Evolutionary conservation across 2,797 vertebrate genomes (phyloP).

Genomic region (Acestrorhynchus altus): DNA sequence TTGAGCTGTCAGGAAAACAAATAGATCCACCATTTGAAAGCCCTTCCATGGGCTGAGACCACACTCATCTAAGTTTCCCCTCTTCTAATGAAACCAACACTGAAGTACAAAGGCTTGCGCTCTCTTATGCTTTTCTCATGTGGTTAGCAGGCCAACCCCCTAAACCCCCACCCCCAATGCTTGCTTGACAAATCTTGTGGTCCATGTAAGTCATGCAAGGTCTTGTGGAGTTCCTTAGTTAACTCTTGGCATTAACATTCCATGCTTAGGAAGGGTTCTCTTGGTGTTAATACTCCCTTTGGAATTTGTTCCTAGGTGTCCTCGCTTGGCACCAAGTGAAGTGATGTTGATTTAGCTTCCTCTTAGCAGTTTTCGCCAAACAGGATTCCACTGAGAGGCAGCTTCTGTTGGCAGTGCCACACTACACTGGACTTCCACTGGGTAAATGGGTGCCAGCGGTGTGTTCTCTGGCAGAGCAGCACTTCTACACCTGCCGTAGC

Average conservation of each 20-base stretch:
- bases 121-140: slow-evolving; percentile 65
- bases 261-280: too few relatives aligned
- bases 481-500: slow-evolving; percentile 43
- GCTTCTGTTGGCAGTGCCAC: slow-evolving; percentile 45
- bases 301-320: slow-evolving; percentile 36
- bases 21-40: slow-evolving; percentile 64
- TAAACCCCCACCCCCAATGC: not conserved
- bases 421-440: slow-evolving; percentile 12
- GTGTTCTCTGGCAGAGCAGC: slow-evolving; percentile 28
- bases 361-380: slow-evolving; percentile 6
- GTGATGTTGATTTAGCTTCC: slow-evolving; percentile 38
- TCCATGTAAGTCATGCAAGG: slow-evolving; percentile 63
- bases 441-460: slow-evolving; percentile 26
- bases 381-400: slow-evolving; percentile 38
- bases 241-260: too few relatives aligned
- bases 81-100: slow-evolving; percentile 54
- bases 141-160: slow-evolving; percentile 55
- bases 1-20: slow-evolving; percentile 74
- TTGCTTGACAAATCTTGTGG: slow-evolving; percentile 63
- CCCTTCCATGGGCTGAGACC: slow-evolving; percentile 61
- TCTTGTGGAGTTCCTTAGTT: slow-evolving; percentile 55
- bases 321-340: slow-evolving; percentile 7
- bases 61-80: slow-evolving; percentile 62
- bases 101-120: slow-evolving; percentile 57
- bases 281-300: slow-evolving; percentile 20